Percentiles rank a stretch among this genome's conserved stretches.
phyloP scores from a whole-genome alignment of 2,888 invertebrate genomes.

The Camptogramma bilineatum region DNA sequence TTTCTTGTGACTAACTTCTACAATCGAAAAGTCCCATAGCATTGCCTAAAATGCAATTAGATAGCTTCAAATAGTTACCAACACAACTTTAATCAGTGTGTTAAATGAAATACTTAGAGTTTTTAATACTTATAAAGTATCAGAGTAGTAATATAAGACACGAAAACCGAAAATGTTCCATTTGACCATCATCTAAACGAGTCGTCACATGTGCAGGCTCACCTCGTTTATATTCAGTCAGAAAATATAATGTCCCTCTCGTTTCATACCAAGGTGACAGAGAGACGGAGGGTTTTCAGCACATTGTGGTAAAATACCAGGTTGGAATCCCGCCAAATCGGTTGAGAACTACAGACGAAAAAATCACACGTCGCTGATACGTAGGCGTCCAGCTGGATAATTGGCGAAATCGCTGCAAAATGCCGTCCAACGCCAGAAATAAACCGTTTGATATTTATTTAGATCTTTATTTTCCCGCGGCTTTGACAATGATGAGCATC shows the following conservation, averaged over 20 bases:
- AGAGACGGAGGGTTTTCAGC: slow-evolving; percentile 37
- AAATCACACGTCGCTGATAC: slow-evolving; percentile 34
- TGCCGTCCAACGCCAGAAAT: slow-evolving; percentile 29
- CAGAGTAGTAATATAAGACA: neutral
- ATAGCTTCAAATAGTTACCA: too few species aligned
- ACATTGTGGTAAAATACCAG: slow-evolving; percentile 35
- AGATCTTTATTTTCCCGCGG: neutral
- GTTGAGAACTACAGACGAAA: slow-evolving; percentile 35
- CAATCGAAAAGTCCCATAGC: too few species aligned
- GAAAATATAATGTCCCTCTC: slow-evolving; percentile 33
- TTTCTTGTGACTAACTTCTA: too few species aligned
- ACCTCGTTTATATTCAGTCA: slow-evolving; percentile 27
- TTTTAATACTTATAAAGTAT: neutral
- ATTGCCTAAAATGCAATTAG: too few species aligned
- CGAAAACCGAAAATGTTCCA: neutral
- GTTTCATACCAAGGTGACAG: slow-evolving; percentile 29
- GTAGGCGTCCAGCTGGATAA: slow-evolving; percentile 39
- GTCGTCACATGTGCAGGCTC: slow-evolving; percentile 29
- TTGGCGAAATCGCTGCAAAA: slow-evolving; percentile 41
- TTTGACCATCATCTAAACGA: slow-evolving; percentile 21
- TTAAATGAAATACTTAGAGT: neutral
- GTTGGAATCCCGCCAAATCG: slow-evolving; percentile 44
- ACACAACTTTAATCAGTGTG: too few species aligned
- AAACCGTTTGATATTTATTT: slow-evolving; percentile 31
- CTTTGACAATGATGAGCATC: neutral